Base-by-base conservation (phyloP, 2,888 invertebrate genomes). In the Tuta absoluta region DNA sequence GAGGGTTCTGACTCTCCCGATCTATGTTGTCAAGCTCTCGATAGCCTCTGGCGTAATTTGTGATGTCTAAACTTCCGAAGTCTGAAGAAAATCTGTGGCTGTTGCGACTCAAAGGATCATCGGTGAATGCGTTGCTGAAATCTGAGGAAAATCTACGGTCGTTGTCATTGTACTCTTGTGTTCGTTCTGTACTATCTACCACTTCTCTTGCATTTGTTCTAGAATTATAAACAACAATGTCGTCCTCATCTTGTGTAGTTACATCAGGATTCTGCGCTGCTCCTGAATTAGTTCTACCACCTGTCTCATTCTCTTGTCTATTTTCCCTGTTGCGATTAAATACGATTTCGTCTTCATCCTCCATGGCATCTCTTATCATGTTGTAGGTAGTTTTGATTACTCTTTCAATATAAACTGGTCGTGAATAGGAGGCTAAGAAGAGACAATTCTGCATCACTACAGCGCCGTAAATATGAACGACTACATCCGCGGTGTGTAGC, bases 281-380 rank as follows among this genome's bases (percentile, higher is more conserved):
- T 12, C 10, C 33, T 21, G 37, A 7, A 14, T 24, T 28, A 19
- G 14, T 28, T 63, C 63, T 65, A 62, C 41, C 41, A 14, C 41
- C 4, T 41, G 14, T 4, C 12, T 41, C n/a, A 41, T 14, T 41
- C 3, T 68, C 72, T 7, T 59, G 53, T 38, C 49, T 64, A 2
- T 66, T 63, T 3, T 61, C 53, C 45, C 69, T 68, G 56, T 70
- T 79, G 79, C 86, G 86, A 69, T 89, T 90, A 0, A 93, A 93
- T 70, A 93, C 92, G 2, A 93, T 92, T 78, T 93, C 93, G 70
- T 93, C 93, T 19, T 92, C 92, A 61, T 92, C 92, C 65, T 92
- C 92, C 0, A 81, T 86, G 0, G 86, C 87, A 24, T 89, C 91
- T 64, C 89, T 75, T 0, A 92, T 74, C 82, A 88, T 88, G 68